Base-by-base conservation (phyloP, 2,888 invertebrate species). In the Drosophila setosimentum region DNA sequence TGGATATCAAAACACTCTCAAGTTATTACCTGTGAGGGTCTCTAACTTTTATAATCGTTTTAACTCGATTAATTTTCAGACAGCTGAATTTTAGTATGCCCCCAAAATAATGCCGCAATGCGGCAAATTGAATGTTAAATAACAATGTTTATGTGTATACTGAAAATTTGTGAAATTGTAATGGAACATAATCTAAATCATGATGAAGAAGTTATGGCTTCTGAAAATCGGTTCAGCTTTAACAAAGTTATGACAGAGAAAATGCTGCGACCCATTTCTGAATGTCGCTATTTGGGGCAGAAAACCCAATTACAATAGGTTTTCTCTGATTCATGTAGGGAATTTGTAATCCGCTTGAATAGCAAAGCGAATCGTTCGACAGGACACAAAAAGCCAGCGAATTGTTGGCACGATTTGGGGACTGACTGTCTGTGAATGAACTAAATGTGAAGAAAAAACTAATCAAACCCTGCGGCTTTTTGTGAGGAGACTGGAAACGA, bases 381-480 rank as follows among this genome's bases (percentile, higher is more conserved):
- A 45, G 45, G 45, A 45, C 45, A 45, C 45, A 45, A 45, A 45
- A 45, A 45, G 4, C 45, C 24, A 45, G 16, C 8, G 21, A 24
- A 45, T 45, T 24, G 33, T 66, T 24, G 1, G 11, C 29, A 21
- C 21, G 37, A 32, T 16, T 55, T 42, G n/a, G 51, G 37, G n/a
- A n/a, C n/a, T n/a, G 33, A 3, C 3, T n/a, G 33, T 33, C 16
- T 35, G 29, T 29, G 55, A 57, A 63, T 60, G 57, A 57, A 37
- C 48, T 64, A 40, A 51, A 40, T 57, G 59, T 49, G 3, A 42
- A 45, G n/a, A n/a, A 45, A 73, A 80, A 87, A 68, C 85, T 87
- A 87, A 84, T 84, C 84, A 82, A 89, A 61, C 59, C 73, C 73
- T 64, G 68, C 68, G 79, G 89, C 73, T 68, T 68, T 76, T 69